Percentiles rank a stretch among this genome's conserved stretches.
phyloP scores from a whole-genome alignment of 1,140 invertebrate genomes.

The Forficula auricularia region DNA sequence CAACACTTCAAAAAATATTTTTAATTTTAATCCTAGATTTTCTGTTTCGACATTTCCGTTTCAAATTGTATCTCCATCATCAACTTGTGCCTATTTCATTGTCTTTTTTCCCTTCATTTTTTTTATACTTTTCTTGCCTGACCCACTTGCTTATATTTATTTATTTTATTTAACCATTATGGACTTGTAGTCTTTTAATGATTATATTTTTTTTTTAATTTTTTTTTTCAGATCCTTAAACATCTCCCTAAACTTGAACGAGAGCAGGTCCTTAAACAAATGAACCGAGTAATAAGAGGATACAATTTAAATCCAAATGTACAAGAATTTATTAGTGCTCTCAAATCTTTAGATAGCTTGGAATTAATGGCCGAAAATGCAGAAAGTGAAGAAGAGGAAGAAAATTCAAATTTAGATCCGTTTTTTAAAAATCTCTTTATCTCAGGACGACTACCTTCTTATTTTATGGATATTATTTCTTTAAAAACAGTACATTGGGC shows the following conservation, averaged over 20 bases:
- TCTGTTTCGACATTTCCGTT: too few relatives aligned
- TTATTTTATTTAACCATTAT: too few relatives aligned
- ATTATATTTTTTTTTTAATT: conserved; percentile 36
- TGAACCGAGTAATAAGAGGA: conserved; percentile 6
- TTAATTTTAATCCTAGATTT: too few relatives aligned
- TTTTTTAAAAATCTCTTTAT: conserved; percentile 38
- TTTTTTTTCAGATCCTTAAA: conserved; percentile 31
- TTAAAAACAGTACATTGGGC: conserved; percentile 43
- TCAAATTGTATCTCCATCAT: too few relatives aligned
- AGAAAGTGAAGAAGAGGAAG: too few relatives aligned
- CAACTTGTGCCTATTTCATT: too few relatives aligned
- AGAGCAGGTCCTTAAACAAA: conserved; percentile 3
- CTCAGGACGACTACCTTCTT: conserved; percentile 34
- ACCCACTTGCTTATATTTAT: too few relatives aligned
- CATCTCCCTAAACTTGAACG: conserved; percentile 2
- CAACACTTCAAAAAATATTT: too few relatives aligned
- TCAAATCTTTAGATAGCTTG: conserved; percentile 11
- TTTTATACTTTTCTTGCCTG: too few relatives aligned
- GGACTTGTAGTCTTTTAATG: too few relatives aligned
- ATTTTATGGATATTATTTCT: conserved; percentile 45
- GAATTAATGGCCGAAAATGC: too few relatives aligned
- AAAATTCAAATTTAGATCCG: conserved; percentile 7
- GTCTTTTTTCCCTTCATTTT: too few relatives aligned
- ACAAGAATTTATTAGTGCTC: conserved; percentile 9
- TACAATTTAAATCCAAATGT: conserved; percentile 1